Conservation (phyloP, 92 coral and sea anemone genomes). For the Virgularia gustaviana region DNA sequence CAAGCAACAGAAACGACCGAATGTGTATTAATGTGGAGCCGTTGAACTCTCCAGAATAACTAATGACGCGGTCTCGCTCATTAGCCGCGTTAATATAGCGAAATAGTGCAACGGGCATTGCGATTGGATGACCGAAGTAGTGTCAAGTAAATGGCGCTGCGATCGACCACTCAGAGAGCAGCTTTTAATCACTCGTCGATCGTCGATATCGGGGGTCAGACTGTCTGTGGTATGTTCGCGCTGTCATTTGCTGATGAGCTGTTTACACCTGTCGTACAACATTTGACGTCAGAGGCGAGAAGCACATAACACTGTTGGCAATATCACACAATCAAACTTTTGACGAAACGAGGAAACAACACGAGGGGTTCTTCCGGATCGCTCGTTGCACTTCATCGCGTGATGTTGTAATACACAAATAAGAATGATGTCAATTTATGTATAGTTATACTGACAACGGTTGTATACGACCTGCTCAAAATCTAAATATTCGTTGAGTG, state of each 20-base stretch:
- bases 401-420: no score
- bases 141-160: neutral
- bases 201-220: neutral
- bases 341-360: no score
- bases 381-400: no score
- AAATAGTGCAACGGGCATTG: neutral
- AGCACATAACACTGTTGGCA: no score
- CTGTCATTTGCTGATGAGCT: neutral
- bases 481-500: no score
- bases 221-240: neutral
- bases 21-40: no score
- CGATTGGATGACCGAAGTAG: constrained; percentile 20
- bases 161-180: constrained; percentile 13
- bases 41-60: constrained; percentile 16
- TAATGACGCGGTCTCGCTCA: constrained; percentile 22
- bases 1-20: neutral
- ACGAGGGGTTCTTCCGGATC: no score
- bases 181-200: neutral
- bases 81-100: constrained; percentile 8
- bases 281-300: constrained; percentile 1
- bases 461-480: no score
- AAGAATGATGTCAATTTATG: no score
- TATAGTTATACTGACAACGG: no score
- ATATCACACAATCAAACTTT: no score
- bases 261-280: neutral